These are phyloP conservation scores for Parazoanthus swiftii DNA, from an alignment of 92 coral and sea anemone genomes.

Conservation along the genomic window DNA sequence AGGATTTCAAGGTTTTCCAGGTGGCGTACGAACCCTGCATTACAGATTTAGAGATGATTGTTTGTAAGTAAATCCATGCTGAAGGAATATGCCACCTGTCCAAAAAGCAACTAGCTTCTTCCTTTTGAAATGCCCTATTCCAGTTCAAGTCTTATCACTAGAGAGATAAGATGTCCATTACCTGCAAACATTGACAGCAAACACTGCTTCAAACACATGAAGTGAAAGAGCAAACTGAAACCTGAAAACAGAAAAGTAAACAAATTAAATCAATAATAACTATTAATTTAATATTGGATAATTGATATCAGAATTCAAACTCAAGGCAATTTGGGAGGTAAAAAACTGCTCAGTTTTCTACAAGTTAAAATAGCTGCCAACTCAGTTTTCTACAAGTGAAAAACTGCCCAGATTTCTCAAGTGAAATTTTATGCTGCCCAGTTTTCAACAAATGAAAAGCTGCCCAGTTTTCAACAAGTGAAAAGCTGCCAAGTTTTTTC, in stretches of 20 bases:
- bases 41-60: too few species aligned
- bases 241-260: slow-evolving; percentile 1
- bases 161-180: not conserved
- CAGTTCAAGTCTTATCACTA: too few species aligned
- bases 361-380: not conserved
- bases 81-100: too few species aligned
- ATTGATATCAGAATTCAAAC: not conserved
- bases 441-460: not conserved
- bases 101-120: too few species aligned
- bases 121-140: too few species aligned
- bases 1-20: too few species aligned
- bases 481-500: not conserved
- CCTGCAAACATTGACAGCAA: slow-evolving; percentile 29
- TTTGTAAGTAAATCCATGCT: too few species aligned
- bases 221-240: slow-evolving; percentile 7
- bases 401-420: not conserved
- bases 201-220: slow-evolving; percentile 31
- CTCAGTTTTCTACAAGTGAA: too few species aligned
- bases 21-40: too few species aligned
- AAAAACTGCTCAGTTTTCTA: not conserved
- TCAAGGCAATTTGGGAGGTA: not conserved
- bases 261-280: not conserved
- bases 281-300: not conserved
- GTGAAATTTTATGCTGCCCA: not conserved
- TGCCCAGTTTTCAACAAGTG: not conserved